These are phyloP conservation scores for Microcebus ravelobensis DNA, from an alignment of 2,113 vertebrate genomes.

Conservation along the genomic window DNA sequence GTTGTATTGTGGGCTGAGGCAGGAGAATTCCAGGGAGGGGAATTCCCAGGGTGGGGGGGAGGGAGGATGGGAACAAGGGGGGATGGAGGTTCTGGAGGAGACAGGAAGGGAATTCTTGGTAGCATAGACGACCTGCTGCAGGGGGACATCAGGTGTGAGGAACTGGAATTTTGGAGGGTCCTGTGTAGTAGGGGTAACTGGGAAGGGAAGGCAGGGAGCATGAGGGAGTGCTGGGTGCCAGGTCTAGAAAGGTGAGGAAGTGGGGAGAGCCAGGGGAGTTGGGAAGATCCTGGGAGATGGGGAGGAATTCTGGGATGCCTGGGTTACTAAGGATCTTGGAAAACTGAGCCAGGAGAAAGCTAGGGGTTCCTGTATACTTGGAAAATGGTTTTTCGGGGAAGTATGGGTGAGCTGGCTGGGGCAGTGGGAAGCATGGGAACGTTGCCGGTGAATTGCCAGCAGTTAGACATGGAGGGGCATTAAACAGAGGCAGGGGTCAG, in stretches of 20 bases:
- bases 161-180: not conserved
- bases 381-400: not conserved
- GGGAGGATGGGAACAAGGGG: not conserved
- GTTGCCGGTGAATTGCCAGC: not conserved
- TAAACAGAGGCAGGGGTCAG: not conserved
- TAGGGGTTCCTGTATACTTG: not conserved
- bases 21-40: too few relatives aligned
- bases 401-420: not conserved
- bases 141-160: not conserved
- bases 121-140: not conserved
- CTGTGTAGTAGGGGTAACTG: not conserved
- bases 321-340: not conserved
- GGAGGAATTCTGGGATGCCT: not conserved
- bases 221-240: not conserved
- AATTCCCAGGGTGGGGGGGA: not conserved
- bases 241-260: conserved; percentile 31
- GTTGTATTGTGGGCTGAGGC: too few relatives aligned
- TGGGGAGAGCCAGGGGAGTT: not conserved
- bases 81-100: not conserved
- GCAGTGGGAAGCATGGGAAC: not conserved
- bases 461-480: not conserved
- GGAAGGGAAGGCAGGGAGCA: not conserved
- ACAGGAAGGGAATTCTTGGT: not conserved
- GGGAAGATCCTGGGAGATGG: conserved; percentile 11
- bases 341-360: not conserved